These are phyloP conservation scores for Antedon mediterranea DNA, from an alignment of 53 echinoderm and acorn worm species.

Conservation along the genomic window DNA sequence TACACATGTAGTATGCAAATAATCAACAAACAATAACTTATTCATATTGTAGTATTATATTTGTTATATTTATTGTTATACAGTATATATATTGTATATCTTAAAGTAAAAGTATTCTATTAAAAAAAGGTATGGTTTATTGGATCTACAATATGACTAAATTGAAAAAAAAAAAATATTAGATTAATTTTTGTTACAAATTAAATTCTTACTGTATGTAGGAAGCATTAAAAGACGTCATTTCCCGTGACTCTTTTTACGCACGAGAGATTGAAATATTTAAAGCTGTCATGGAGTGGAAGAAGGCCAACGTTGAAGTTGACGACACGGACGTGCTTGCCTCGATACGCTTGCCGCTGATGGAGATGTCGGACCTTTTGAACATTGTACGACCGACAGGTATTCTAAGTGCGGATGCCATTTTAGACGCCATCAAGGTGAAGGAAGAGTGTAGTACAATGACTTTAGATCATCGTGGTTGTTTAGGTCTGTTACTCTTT, in stretches of 20 bases:
- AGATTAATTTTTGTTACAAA: background rate
- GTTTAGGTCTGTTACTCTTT: conserved; percentile 34
- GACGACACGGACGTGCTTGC: conserved; percentile 50
- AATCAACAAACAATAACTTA: too few species aligned
- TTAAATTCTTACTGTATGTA: conserved; percentile 1
- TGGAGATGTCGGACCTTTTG: conserved; percentile 70
- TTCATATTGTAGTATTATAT: too few species aligned
- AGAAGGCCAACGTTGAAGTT: conserved; percentile 46
- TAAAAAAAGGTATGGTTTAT: too few species aligned
- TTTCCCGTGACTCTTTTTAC: conserved; percentile 91
- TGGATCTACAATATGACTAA: too few species aligned
- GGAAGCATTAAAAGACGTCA: conserved; percentile 88
- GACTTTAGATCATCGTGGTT: conserved; percentile 83
- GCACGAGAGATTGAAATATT: conserved; percentile 88
- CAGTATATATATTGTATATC: too few species aligned
- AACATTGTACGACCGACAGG: conserved; percentile 78
- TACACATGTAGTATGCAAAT: conserved; percentile 12
- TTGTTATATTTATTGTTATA: too few species aligned
- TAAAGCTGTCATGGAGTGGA: conserved; percentile 66
- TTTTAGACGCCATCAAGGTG: conserved; percentile 87
- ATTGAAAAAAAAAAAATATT: too few species aligned
- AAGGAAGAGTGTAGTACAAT: conserved; percentile 72
- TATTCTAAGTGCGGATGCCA: conserved; percentile 63
- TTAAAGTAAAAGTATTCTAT: too few species aligned
- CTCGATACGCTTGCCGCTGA: conserved; percentile 76